Conservation (phyloP, 2,888 invertebrate species). For the Abrostola tripartita region DNA sequence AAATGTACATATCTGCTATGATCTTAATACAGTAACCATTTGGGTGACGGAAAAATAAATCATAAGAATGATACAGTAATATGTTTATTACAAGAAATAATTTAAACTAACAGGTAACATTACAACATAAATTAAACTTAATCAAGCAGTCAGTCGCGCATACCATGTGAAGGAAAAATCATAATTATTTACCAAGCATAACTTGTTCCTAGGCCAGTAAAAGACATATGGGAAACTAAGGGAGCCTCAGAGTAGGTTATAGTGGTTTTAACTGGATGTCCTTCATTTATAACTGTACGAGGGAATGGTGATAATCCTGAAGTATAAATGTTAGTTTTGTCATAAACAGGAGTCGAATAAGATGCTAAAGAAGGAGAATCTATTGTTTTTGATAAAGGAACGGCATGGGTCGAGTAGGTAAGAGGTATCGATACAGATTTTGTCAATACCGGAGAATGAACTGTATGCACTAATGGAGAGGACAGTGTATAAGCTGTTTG, state of each 20-base stretch:
- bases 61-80: conserved; percentile 33
- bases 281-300: conserved; percentile 38
- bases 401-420: conserved; percentile 44
- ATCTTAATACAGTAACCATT: neutral
- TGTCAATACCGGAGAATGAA: conserved; percentile 41
- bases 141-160: conserved; percentile 69
- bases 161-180: conserved; percentile 47
- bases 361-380: conserved; percentile 40
- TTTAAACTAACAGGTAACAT: conserved; percentile 54
- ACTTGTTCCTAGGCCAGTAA: conserved; percentile 61
- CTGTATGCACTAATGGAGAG: conserved; percentile 42
- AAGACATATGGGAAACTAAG: conserved; percentile 66
- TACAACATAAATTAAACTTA: conserved; percentile 44
- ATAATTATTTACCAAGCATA: conserved; percentile 68
- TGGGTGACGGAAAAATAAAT: conserved; percentile 16
- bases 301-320: conserved; percentile 56
- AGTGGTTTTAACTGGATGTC: conserved; percentile 54
- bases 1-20: no score
- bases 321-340: conserved; percentile 39
- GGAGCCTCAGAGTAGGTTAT: conserved; percentile 64
- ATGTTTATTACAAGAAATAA: conserved; percentile 48
- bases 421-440: conserved; percentile 45
- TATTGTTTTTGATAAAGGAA: conserved; percentile 46
- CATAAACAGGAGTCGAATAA: conserved; percentile 41
- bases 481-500: conserved; percentile 42